These are phyloP conservation scores for Meta bourneti DNA, from an alignment of 2,888 invertebrate genomes.

Conservation along the genomic window DNA sequence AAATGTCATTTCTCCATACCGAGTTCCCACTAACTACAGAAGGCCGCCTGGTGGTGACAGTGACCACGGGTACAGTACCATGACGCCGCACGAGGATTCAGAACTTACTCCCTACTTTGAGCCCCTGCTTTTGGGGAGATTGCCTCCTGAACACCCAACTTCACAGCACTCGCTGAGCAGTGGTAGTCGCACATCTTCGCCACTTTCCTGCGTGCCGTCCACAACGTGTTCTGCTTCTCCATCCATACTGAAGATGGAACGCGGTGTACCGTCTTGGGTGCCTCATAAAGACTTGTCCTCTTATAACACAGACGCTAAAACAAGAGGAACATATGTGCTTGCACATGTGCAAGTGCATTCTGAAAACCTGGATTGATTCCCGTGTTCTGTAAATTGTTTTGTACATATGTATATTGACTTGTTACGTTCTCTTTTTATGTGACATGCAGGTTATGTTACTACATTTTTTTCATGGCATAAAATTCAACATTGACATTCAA, in stretches of 20 bases:
- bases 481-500: too few species aligned
- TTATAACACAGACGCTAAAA: conserved; percentile 26
- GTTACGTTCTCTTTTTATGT: conserved; percentile 31
- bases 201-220: conserved; percentile 68
- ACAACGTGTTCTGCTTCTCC: conserved; percentile 61
- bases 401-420: conserved; percentile 60
- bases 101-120: conserved; percentile 82
- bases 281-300: conserved; percentile 14
- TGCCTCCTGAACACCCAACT: conserved; percentile 38
- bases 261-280: conserved; percentile 25
- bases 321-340: conserved; percentile 35
- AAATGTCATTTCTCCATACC: conserved; percentile 86
- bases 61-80: conserved; percentile 97
- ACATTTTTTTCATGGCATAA: too few species aligned
- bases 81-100: conserved; percentile 94
- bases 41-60: conserved; percentile 88
- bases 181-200: conserved; percentile 77
- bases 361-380: conserved; percentile 41
- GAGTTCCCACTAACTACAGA: conserved; percentile 90
- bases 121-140: conserved; percentile 76
- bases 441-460: conserved; percentile 71
- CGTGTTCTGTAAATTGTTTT: conserved; percentile 6
- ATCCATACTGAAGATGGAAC: conserved; percentile 60
- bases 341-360: conserved; percentile 69
- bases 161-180: conserved; percentile 74